A percentile compares a stretch with the other conserved stretches of the same genome.
These are phyloP conservation scores for Ataeniobius toweri DNA, from an alignment of 2,797 vertebrate species.

Conservation along the genomic window DNA sequence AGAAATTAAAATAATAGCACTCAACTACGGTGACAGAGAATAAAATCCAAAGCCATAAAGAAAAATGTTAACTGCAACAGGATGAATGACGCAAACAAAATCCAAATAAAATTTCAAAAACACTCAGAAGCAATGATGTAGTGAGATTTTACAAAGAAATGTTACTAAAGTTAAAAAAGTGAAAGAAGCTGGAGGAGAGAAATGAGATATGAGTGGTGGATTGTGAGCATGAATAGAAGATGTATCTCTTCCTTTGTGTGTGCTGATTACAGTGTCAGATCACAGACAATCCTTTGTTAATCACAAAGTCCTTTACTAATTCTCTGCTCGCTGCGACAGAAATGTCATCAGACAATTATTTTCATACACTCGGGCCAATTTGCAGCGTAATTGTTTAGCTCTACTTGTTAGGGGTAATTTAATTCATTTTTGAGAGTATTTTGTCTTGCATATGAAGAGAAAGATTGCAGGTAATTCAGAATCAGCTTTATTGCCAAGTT, in stretches of 20 bases:
- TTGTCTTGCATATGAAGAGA: not conserved
- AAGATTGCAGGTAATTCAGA: constrained; percentile 12
- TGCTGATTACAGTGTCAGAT: constrained; percentile 64
- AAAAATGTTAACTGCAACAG: not conserved
- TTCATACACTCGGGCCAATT: constrained; percentile 38
- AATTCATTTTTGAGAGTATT: constrained; percentile 30
- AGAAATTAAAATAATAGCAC: not conserved
- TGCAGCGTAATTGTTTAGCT: constrained; percentile 35
- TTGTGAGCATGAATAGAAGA: constrained; percentile 47
- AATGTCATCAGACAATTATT: constrained; percentile 63
- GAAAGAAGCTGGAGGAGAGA: constrained; percentile 18
- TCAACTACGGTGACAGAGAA: not conserved
- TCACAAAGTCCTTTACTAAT: constrained; percentile 36
- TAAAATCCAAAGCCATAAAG: not conserved
- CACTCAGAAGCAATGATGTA: not conserved
- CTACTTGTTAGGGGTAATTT: constrained; percentile 14
- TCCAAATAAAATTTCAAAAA: not conserved
- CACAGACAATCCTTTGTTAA: constrained; percentile 54
- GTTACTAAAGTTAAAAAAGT: constrained; percentile 8
- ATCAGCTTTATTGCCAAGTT: too few relatives aligned
- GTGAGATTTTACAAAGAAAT: not conserved
- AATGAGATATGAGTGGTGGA: constrained; percentile 25
- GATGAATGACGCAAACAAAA: not conserved
- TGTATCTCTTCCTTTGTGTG: constrained; percentile 55
- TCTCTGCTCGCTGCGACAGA: constrained; percentile 17